Evolutionary conservation across 2,888 invertebrate genomes (phyloP).

Genomic region (Stenotaenia linearis): DNA sequence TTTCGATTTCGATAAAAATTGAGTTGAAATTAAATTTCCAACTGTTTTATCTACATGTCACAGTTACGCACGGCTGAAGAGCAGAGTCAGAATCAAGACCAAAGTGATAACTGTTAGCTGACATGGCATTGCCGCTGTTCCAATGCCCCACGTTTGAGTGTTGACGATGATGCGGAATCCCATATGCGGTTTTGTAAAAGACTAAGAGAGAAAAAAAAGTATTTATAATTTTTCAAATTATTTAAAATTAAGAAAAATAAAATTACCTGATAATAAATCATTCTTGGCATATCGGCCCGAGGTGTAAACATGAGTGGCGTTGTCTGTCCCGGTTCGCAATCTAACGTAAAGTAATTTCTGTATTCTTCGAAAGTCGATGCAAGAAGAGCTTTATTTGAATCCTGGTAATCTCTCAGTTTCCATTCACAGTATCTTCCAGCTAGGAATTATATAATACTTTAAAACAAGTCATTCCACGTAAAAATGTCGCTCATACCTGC

Average conservation of each 20-base stretch:
- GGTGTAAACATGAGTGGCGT: slow-evolving; percentile 39
- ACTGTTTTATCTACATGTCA: not conserved
- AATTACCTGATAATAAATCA: slow-evolving; percentile 42
- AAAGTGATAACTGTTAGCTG: not conserved
- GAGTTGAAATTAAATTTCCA: not conserved
- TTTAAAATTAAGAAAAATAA: not conserved
- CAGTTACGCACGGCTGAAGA: not conserved
- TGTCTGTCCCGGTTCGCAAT: slow-evolving; percentile 35
- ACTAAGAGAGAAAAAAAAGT: not conserved
- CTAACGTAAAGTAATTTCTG: slow-evolving; percentile 36
- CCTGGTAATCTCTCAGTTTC: slow-evolving; percentile 36
- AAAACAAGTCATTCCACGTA: not conserved
- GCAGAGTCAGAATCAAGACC: not conserved
- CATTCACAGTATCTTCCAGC: slow-evolving; percentile 38
- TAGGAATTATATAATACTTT: not conserved
- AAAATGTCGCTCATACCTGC: not conserved
- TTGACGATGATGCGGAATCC: not conserved
- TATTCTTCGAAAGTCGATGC: slow-evolving; percentile 38
- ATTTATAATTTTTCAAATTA: not conserved
- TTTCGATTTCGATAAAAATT: not conserved
- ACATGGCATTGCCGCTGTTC: not conserved
- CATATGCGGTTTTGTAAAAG: not conserved
- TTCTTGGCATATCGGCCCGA: slow-evolving; percentile 40
- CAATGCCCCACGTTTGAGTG: not conserved
- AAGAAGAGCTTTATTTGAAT: slow-evolving; percentile 37